phyloP scores from a whole-genome alignment of 1,140 invertebrate species.

The Magallana angulata region DNA sequence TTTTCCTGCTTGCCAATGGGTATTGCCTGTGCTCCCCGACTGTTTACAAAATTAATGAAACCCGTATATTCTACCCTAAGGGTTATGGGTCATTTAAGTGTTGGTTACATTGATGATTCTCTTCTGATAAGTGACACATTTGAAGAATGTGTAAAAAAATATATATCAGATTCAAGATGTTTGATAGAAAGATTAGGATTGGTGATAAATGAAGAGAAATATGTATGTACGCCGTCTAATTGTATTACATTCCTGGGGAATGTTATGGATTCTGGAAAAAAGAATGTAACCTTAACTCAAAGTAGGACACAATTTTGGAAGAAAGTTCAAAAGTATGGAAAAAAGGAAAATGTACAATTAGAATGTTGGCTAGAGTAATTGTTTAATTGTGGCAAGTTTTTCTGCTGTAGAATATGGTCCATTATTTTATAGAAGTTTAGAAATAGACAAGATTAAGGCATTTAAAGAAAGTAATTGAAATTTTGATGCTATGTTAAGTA shows the following conservation, averaged over 20 bases:
- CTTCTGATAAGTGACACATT: slow-evolving; percentile 40
- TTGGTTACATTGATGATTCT: slow-evolving; percentile 51
- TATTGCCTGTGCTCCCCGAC: slow-evolving; percentile 41
- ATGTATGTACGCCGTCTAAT: slow-evolving; percentile 14
- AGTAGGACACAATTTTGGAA: not conserved
- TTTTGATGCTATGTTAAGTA: slow-evolving; percentile 22
- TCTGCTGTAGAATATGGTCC: slow-evolving; percentile 34
- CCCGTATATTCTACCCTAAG: slow-evolving; percentile 55
- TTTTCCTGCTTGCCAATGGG: slow-evolving; percentile 56
- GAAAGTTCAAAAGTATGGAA: not conserved
- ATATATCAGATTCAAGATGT: slow-evolving; percentile 51
- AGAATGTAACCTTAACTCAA: slow-evolving; percentile 18
- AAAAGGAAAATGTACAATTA: not conserved
- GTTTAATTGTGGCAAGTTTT: slow-evolving; percentile 40
- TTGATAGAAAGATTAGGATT: slow-evolving; percentile 30
- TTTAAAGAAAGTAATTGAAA: not conserved
- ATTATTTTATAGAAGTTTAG: slow-evolving; percentile 29
- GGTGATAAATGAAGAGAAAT: slow-evolving; percentile 35
- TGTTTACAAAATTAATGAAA: slow-evolving; percentile 59
- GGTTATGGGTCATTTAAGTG: slow-evolving; percentile 38
- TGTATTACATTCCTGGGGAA: slow-evolving; percentile 23
- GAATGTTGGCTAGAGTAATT: slow-evolving; percentile 13
- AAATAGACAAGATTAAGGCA: slow-evolving; percentile 14
- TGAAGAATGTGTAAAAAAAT: slow-evolving; percentile 46
- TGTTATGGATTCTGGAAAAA: slow-evolving; percentile 25